phyloP scores from a whole-genome alignment of 2,797 vertebrate species.

The Enteromius viviparus region DNA sequence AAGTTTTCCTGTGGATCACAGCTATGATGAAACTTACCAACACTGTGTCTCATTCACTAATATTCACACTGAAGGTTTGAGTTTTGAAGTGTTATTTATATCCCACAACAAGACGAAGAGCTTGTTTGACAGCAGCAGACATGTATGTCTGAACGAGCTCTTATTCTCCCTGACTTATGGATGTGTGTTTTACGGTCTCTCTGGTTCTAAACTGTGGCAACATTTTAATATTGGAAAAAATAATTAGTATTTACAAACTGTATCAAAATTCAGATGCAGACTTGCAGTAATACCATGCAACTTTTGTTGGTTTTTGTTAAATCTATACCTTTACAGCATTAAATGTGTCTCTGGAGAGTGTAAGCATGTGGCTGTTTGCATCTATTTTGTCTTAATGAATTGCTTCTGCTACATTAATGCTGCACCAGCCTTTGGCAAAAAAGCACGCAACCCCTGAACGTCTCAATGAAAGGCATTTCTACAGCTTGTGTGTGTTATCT shows the following conservation, averaged over 20 bases:
- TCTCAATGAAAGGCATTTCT: not conserved
- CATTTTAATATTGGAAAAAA: too few relatives aligned
- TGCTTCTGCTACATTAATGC: not conserved
- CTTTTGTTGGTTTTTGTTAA: not conserved
- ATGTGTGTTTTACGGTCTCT: conserved; percentile 34
- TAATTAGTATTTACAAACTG: not conserved
- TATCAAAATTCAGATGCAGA: not conserved
- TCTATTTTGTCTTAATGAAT: not conserved
- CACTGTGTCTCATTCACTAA: not conserved
- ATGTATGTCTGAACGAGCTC: not conserved
- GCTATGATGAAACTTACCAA: not conserved
- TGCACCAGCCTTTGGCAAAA: not conserved
- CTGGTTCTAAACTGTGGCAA: not conserved
- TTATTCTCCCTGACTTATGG: conserved; percentile 24
- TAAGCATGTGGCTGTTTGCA: not conserved
- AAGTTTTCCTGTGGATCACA: not conserved
- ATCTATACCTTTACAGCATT: not conserved
- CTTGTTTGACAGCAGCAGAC: too few relatives aligned
- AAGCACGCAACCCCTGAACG: not conserved
- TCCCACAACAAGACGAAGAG: not conserved
- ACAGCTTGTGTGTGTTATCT: not conserved
- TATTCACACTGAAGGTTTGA: not conserved
- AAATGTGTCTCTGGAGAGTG: not conserved
- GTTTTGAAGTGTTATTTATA: not conserved
- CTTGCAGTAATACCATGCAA: not conserved